Conservation (phyloP, 1,140 invertebrate species). For the Bombus fervidus region DNA sequence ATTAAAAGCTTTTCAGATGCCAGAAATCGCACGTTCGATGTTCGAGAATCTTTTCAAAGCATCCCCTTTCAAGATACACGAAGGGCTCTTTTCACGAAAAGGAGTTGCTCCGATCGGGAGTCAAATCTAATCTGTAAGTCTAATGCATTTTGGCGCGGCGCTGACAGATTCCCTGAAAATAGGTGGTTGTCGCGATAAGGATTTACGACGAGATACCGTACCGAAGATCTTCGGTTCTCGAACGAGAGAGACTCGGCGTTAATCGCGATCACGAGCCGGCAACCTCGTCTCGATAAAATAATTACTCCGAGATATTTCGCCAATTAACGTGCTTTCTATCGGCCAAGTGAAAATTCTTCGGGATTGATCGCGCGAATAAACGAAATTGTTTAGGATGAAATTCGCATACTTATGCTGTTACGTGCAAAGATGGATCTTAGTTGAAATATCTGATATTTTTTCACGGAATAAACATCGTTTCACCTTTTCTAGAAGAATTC, state of each 20-base stretch:
- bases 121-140: slow-evolving; percentile 46
- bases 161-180: slow-evolving; percentile 44
- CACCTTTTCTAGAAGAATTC: not conserved
- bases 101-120: not conserved
- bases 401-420: not conserved
- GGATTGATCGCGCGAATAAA: not conserved
- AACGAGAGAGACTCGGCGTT: slow-evolving; percentile 12
- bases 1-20: not conserved
- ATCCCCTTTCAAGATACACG: not conserved
- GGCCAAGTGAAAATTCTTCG: not conserved
- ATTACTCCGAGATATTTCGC: slow-evolving; percentile 21
- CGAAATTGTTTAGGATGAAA: not conserved
- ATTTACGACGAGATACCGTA: slow-evolving; percentile 34
- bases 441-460: not conserved
- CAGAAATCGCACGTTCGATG: not conserved
- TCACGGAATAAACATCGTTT: not conserved
- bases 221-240: slow-evolving; percentile 14
- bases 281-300: slow-evolving; percentile 3
- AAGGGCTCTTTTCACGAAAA: slow-evolving; percentile 1
- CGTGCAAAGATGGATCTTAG: too few relatives aligned
- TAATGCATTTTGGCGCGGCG: slow-evolving; percentile 41
- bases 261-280: slow-evolving; percentile 24
- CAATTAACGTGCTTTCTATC: slow-evolving; percentile 30
- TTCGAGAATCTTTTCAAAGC: not conserved
- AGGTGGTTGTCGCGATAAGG: slow-evolving; percentile 34